These are phyloP conservation scores for Stichodactyla helianthus DNA, from an alignment of 64 coral and sea anemone genomes.

Conservation along the genomic window DNA sequence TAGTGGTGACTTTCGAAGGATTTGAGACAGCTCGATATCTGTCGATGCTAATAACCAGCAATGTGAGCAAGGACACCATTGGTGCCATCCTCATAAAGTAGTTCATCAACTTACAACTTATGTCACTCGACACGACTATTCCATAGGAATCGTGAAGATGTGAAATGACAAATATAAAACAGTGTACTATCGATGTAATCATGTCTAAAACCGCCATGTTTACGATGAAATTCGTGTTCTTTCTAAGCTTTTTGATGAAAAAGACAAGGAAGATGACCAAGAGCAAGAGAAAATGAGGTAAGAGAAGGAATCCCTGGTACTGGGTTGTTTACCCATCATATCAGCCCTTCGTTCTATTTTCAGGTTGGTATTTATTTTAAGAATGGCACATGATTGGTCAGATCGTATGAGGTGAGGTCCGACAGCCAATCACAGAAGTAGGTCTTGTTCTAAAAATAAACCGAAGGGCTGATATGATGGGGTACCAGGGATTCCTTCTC, in stretches of 20 bases:
- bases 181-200: background rate
- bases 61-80: background rate
- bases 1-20: background rate
- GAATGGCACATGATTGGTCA: no score
- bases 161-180: background rate
- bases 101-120: background rate
- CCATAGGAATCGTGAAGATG: background rate
- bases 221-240: background rate
- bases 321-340: no score
- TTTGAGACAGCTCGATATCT: slow-evolving; percentile 5
- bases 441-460: no score
- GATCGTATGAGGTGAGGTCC: no score
- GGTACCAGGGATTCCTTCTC: no score
- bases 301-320: no score
- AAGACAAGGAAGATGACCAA: background rate
- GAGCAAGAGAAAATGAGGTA: no score
- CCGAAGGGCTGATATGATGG: no score
- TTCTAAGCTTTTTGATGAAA: background rate
- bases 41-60: background rate
- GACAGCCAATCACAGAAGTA: no score
- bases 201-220: slow-evolving; percentile 15
- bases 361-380: no score
- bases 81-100: background rate
- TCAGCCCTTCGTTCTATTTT: no score
- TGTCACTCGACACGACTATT: background rate